phyloP scores from a whole-genome alignment of 2,797 vertebrate genomes.

The Platalea minor region DNA sequence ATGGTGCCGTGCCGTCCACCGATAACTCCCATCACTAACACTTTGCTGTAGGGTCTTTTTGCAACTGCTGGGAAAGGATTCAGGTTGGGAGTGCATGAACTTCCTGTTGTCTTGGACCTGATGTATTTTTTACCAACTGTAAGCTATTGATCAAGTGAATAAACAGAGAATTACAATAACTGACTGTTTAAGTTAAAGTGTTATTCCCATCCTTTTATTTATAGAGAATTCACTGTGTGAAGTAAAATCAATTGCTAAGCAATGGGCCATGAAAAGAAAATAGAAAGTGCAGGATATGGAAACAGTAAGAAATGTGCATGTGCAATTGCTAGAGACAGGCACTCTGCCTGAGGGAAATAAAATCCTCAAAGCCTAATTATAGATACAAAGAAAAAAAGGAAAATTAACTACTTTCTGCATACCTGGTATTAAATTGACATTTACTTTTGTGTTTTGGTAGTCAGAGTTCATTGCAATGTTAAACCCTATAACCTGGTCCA shows the following conservation, averaged over 20 bases:
- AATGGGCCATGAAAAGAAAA: not conserved
- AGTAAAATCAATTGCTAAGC: constrained; percentile 54
- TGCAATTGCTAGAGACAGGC: not conserved
- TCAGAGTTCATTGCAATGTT: not conserved
- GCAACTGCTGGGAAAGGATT: not conserved
- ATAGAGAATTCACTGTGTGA: not conserved
- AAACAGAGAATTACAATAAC: not conserved
- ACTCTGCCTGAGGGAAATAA: not conserved
- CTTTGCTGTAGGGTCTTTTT: not conserved
- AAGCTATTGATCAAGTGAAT: not conserved
- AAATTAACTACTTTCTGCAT: not conserved
- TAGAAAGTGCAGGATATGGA: not conserved
- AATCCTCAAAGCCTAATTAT: not conserved
- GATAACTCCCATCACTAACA: not conserved
- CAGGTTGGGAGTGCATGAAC: not conserved
- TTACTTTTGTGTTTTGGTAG: not conserved
- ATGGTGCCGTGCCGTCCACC: not conserved
- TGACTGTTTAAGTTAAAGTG: not conserved
- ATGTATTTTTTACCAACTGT: not conserved
- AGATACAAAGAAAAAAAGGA: not conserved
- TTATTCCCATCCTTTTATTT: not conserved
- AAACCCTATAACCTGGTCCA: not conserved
- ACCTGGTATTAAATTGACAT: not conserved
- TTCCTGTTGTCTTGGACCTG: not conserved
- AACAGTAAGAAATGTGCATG: not conserved